Conservation (phyloP, 1,140 invertebrate species). For the Drosophila elegans region DNA sequence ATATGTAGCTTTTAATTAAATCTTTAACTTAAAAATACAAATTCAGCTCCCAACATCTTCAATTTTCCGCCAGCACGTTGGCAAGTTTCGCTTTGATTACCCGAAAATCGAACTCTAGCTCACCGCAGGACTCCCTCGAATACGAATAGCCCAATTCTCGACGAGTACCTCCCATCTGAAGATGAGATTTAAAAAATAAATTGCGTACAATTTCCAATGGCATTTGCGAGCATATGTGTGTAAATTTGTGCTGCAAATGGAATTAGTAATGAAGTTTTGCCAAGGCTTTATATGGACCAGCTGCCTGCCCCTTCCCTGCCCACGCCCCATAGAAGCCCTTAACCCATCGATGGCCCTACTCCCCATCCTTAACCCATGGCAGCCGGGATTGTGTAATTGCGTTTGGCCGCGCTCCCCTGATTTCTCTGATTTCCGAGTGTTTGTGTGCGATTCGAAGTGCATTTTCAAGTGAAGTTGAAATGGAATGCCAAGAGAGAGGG, state of each 20-base stretch:
- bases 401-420: constrained; percentile 48
- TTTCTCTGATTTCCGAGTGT: constrained; percentile 50
- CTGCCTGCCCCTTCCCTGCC: background rate
- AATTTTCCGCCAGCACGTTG: background rate
- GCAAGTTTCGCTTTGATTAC: constrained; percentile 33
- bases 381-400: constrained; percentile 42
- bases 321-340: background rate
- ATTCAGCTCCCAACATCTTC: background rate
- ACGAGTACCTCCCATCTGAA: background rate
- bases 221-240: constrained; percentile 30
- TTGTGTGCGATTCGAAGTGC: constrained; percentile 43
- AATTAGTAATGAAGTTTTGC: constrained; percentile 68
- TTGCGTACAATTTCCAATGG: constrained; percentile 31
- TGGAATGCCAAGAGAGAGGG: constrained; percentile 43
- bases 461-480: constrained; percentile 56
- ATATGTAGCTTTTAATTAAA: no score
- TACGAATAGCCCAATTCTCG: no score
- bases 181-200: constrained; percentile 47
- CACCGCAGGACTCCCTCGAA: constrained; percentile 5
- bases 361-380: constrained; percentile 2
- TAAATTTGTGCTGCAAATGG: constrained; percentile 38
- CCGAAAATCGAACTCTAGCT: constrained; percentile 21
- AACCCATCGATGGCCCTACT: background rate
- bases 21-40: background rate
- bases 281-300: constrained; percentile 35